Base-by-base conservation (phyloP, 2,113 vertebrate species). In the Chinchilla lanigera region DNA sequence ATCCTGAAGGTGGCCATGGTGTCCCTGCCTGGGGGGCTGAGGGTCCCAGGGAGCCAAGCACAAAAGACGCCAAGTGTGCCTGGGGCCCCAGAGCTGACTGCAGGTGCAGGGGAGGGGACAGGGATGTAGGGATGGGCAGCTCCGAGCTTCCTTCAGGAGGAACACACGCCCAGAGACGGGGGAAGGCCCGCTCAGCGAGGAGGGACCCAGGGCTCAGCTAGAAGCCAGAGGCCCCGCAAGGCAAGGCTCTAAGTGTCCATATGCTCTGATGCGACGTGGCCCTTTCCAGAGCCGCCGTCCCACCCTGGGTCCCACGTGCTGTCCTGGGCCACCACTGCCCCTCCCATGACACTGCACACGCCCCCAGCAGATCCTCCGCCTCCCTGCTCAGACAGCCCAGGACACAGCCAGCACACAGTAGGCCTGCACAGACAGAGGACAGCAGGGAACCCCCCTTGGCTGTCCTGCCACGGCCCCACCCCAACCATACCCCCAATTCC, bases 181-280 rank as follows among this genome's bases (percentile, higher is more conserved):
- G 41, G 26, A 41, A 30, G 73, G 44, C 26, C 73, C 28, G 44
- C 75, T n/a, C 28, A 14, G 26, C 19, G 9, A 7, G 24, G 19
- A 7, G 12, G 84, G 2, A 5, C 1, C 54, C n/a, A 4, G 24
- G 12, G 38, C 71, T 22, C 41, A 52, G 13, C 7, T 9, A 38
- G n/a, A 28, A 65, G 50, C 24, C 6, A 26, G 47, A 67, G 44
- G 93, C 52, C 28, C 0, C 1, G 11, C 35, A 5, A 71, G 73
- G 67, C 3, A 3, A 61, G 22, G 24, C 13, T 20, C 2, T 0
- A 26, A 44, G 22, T 14, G 30, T 19, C 75, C 77, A n/a, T 2
- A 1, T 8, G 24, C 24, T n/a, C 12, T 9, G 5, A 30, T 22
- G 71, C 20, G 4, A 12, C 47, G 33, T 1, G 0, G 22, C 73